These are phyloP conservation scores for Enteromius unitaeniatus DNA, from an alignment of 2,797 vertebrate species.

Conservation along the genomic window DNA sequence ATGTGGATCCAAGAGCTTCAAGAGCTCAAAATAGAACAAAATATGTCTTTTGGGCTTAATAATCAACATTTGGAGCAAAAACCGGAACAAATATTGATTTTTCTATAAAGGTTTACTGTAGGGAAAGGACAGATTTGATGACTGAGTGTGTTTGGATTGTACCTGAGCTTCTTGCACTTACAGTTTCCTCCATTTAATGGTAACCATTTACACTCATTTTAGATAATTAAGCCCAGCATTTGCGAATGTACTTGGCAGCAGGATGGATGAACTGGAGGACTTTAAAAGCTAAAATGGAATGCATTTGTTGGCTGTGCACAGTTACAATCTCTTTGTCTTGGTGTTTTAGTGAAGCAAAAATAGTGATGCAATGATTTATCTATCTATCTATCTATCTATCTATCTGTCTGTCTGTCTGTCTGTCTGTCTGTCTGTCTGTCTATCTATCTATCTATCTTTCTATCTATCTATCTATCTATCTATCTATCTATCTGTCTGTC, in stretches of 20 bases:
- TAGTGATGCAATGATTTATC: background rate
- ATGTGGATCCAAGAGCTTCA: background rate
- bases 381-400: too few relatives aligned
- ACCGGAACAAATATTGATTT: background rate
- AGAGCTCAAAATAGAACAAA: background rate
- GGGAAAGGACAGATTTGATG: background rate
- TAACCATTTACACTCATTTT: constrained; percentile 8
- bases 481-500: too few relatives aligned
- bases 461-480: background rate
- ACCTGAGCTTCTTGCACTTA: constrained; percentile 10
- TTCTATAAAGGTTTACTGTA: background rate
- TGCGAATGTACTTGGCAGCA: constrained; percentile 20
- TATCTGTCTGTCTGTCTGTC: too few relatives aligned
- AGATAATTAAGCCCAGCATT: constrained; percentile 27
- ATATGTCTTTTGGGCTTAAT: background rate
- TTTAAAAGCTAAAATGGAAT: constrained; percentile 45
- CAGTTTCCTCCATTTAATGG: constrained; percentile 6
- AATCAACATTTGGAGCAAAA: constrained; percentile 13
- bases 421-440: too few relatives aligned
- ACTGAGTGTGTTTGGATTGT: constrained; percentile 22
- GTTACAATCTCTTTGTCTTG: background rate
- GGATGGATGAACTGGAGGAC: background rate
- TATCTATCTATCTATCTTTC: too few relatives aligned
- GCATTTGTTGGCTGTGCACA: constrained; percentile 19
- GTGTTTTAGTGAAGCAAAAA: background rate